Conservation (phyloP, 2,113 vertebrate species). For the Crotalus helleri region DNA sequence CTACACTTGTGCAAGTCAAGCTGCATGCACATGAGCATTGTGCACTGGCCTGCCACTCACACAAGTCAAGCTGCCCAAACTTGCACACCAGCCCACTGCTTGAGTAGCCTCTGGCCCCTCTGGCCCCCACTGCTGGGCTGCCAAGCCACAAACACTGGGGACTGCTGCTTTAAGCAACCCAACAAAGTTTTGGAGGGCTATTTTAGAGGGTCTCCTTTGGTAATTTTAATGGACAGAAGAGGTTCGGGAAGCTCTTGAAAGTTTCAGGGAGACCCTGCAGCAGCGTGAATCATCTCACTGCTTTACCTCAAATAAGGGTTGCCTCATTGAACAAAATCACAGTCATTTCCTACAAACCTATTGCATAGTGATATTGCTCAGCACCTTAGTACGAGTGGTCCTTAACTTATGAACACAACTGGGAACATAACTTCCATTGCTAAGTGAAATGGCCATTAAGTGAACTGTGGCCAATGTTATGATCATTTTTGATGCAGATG, state of each 20-base stretch:
- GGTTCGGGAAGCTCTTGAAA: not conserved
- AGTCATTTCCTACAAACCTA: not conserved
- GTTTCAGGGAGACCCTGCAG: not conserved
- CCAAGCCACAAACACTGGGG: not conserved
- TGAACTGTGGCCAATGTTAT: not conserved
- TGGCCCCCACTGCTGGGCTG: fast-evolving
- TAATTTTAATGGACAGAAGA: not conserved
- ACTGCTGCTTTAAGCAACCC: not conserved
- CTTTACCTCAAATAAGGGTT: not conserved
- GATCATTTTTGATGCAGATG: not conserved
- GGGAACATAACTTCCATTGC: not conserved
- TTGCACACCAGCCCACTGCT: not conserved
- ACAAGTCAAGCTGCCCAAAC: not conserved
- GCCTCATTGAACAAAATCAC: not conserved
- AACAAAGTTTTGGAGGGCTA: not conserved
- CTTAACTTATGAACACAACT: not conserved
- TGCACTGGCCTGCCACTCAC: not conserved
- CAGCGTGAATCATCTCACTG: not conserved
- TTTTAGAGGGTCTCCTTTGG: not conserved
- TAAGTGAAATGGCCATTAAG: not conserved
- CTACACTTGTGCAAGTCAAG: not conserved
- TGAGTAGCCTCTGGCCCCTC: not conserved
- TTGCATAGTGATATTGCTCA: not conserved
- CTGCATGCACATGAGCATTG: not conserved
- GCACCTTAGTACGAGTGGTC: not conserved